These are phyloP conservation scores for Drosophila trichaetosa DNA, from an alignment of 2,888 invertebrate genomes.

Conservation along the genomic window DNA sequence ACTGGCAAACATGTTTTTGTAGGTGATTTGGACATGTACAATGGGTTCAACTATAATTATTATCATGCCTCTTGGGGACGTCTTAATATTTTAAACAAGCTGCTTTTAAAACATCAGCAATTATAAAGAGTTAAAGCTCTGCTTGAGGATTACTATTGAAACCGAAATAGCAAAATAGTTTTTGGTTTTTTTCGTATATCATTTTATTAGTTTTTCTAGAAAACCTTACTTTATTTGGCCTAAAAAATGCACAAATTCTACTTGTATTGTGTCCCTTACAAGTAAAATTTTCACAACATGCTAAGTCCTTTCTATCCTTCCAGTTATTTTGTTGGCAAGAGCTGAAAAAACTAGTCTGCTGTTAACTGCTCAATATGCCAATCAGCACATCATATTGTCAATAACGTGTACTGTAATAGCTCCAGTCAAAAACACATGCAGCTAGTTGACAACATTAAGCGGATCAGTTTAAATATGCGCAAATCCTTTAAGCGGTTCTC, in stretches of 20 bases:
- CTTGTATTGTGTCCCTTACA: neutral
- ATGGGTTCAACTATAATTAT: conserved; percentile 62
- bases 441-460: conserved; percentile 46
- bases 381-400: conserved; percentile 43
- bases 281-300: neutral
- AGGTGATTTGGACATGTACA: conserved; percentile 46
- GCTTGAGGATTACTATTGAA: neutral
- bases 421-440: conserved; percentile 8
- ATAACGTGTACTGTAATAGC: conserved; percentile 32
- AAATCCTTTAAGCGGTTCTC: conserved; percentile 73
- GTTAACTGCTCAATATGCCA: conserved; percentile 41
- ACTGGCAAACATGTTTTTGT: conserved; percentile 26
- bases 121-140: neutral
- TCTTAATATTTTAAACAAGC: conserved; percentile 38
- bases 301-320: neutral
- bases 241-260: neutral
- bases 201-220: neutral
- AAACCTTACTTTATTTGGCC: neutral
- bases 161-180: neutral
- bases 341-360: neutral
- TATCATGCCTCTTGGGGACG: conserved; percentile 33
- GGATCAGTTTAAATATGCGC: conserved; percentile 61
- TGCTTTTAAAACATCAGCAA: neutral
- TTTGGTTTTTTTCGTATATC: neutral
- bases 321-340: neutral